Evolutionary conservation across 1,140 invertebrate species (phyloP), one percentile per base, ranked within the genome.

Genomic region (Oncopeltus fasciatus): DNA sequence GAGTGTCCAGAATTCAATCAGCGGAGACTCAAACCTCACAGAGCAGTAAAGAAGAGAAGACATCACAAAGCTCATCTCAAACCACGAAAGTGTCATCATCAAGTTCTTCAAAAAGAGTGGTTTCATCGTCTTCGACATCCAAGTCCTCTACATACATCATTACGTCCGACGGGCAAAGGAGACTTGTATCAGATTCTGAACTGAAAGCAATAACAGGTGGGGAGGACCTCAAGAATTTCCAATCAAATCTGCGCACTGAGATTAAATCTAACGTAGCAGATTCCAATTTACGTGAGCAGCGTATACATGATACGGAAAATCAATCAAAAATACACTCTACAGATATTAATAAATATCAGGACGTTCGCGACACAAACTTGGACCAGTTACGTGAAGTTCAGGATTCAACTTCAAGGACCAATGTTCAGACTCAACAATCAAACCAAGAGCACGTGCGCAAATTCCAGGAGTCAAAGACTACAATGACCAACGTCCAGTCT

Each of bases 31-130:
- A 57, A n/a, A 18, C 18, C 3, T 29, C 28, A 20, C 0, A 57
- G 18, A 16, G 27, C 12, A 21, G 2, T 14, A 16, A 31, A 2
- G 28, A 57, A 57, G 28, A 57, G n/a, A 57, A 57, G 33, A 33
- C 29, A 18, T 20, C 28, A 20, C 56, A 57, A 21, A 28, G 12
- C 1, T 33, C 56, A n/a, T 33, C 56, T 21, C 1, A 8, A 21
- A 31, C 56, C 11, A 57, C 26, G n/a, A 57, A 29, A 57, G 14
- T 29, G 2, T 57, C 56, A 2, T 57, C 56, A 8, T 31, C 28
- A 2, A 9, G 8, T 57, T 61, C 63, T 1, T 64, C 66, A 21
- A 62, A 51, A 38, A 57, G 59, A 12, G 58, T 33, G 14, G 51
- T 66, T 5, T 28, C 31, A 20, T 58, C 53, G 27, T 63, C 61